These are phyloP conservation scores for Platycercus adscitus DNA, from an alignment of 2,113 vertebrate genomes.

Conservation along the genomic window DNA sequence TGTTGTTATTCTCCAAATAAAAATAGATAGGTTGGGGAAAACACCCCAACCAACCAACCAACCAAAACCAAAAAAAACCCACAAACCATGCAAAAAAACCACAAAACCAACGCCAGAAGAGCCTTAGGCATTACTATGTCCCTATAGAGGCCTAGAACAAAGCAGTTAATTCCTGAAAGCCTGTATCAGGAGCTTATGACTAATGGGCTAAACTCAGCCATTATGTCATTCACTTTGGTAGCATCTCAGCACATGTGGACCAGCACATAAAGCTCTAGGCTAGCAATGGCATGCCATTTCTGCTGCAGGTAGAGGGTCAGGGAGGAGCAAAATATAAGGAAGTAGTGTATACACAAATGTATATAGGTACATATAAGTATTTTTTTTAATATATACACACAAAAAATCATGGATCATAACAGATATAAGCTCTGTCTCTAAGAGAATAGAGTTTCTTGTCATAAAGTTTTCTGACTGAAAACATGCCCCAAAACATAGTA, in stretches of 20 bases:
- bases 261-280: background rate
- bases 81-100: background rate
- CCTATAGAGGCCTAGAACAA: accelerated
- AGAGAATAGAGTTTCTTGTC: background rate
- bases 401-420: background rate
- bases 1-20: background rate
- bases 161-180: background rate
- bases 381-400: background rate
- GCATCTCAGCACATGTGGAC: background rate
- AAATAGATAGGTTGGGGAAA: background rate
- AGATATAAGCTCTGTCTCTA: background rate
- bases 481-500: background rate
- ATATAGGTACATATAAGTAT: background rate
- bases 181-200: background rate
- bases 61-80: too few species aligned
- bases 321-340: background rate
- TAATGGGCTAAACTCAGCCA: background rate
- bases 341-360: background rate
- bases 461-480: background rate
- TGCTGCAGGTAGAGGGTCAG: background rate
- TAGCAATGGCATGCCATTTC: background rate
- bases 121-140: background rate
- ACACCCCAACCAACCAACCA: background rate
- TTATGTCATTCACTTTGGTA: background rate
- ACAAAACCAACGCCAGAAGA: background rate